Evolutionary conservation across 2,888 invertebrate species (phyloP).

Genomic region (Labia minor): DNA sequence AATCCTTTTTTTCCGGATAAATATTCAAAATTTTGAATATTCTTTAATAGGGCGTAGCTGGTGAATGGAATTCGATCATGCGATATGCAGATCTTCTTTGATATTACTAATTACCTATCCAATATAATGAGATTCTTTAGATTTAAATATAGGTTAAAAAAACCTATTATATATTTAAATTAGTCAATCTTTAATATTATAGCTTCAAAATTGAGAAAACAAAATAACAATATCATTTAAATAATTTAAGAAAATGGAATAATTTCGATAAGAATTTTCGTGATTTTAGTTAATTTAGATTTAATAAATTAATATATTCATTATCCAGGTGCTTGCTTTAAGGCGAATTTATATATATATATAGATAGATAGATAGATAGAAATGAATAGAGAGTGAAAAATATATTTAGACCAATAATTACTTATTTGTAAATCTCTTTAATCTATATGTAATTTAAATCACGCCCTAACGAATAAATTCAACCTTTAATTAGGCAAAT

Average conservation of each 20-base stretch:
- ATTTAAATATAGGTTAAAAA: slow-evolving; percentile 2
- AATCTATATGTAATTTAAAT: no score
- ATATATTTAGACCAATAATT: no score
- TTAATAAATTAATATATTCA: not conserved
- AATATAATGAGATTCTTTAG: not conserved
- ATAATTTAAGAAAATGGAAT: not conserved
- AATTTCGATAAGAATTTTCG: not conserved
- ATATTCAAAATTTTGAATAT: not conserved
- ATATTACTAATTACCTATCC: not conserved
- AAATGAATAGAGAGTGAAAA: no score
- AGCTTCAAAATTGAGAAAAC: not conserved
- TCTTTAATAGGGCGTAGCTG: not conserved
- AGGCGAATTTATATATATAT: not conserved
- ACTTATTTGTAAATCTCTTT: no score
- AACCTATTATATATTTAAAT: not conserved
- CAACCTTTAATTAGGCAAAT: no score
- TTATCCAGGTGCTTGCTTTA: no score
- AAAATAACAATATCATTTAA: not conserved
- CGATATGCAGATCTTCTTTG: not conserved
- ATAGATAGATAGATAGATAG: no score
- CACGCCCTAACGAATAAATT: no score
- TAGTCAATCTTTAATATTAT: not conserved
- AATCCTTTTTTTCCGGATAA: not conserved
- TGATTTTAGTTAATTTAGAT: not conserved
- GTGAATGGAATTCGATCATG: not conserved